Percentiles rank a stretch among this genome's conserved stretches.
These are phyloP conservation scores for Crotalus horridus DNA, from an alignment of 2,113 vertebrate genomes.

Conservation along the genomic window DNA sequence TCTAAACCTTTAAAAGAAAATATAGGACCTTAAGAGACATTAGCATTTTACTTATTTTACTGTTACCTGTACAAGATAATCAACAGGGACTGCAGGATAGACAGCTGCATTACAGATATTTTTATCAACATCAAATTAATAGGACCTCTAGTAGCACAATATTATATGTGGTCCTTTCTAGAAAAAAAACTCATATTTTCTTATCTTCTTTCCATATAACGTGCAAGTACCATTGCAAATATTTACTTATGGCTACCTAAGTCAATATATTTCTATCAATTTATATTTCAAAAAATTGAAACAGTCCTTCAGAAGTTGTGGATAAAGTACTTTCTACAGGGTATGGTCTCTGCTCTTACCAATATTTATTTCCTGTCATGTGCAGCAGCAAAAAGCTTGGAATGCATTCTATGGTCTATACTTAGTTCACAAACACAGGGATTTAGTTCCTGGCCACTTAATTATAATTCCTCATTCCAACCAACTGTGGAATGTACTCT, in stretches of 20 bases:
- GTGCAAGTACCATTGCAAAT: not conserved
- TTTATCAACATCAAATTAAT: not conserved
- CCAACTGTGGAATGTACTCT: not conserved
- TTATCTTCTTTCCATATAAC: not conserved
- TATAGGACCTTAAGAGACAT: not conserved
- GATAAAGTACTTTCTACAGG: not conserved
- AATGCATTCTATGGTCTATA: not conserved
- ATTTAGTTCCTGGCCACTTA: not conserved
- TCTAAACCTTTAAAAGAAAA: not conserved
- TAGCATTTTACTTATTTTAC: not conserved
- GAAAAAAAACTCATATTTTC: conserved; percentile 21
- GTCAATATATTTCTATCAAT: not conserved
- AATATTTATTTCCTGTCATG: not conserved
- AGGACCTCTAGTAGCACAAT: not conserved
- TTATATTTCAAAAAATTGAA: not conserved
- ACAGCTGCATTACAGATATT: not conserved
- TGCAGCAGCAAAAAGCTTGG: not conserved
- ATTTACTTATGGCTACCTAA: not conserved
- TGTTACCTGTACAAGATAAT: not conserved
- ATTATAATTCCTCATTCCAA: not conserved
- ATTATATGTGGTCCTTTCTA: not conserved
- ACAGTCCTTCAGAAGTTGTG: not conserved
- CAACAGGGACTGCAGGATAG: too few relatives aligned
- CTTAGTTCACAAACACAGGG: not conserved
- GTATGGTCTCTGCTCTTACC: not conserved